Conservation (phyloP, 2,888 invertebrate species). For the Philonicus albiceps region DNA sequence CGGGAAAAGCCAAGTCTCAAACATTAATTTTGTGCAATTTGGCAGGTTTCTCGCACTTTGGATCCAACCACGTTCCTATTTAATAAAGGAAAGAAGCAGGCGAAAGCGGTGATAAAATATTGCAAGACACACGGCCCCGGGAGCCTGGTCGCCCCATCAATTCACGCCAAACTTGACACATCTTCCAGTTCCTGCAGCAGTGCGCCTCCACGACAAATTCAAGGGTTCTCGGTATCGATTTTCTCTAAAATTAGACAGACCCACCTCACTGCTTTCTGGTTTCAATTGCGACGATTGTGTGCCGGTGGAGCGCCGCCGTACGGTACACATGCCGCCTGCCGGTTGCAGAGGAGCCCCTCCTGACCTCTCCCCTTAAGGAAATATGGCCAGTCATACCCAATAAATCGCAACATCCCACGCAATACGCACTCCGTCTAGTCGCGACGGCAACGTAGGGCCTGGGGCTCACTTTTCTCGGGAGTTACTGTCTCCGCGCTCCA, state of each 20-base stretch:
- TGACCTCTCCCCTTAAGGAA: no score
- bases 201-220: not conserved
- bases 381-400: not conserved
- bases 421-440: conserved; percentile 21
- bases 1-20: not conserved
- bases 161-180: not conserved
- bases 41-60: not conserved
- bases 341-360: not conserved
- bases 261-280: conserved; percentile 22
- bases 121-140: not conserved
- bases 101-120: not conserved
- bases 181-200: not conserved
- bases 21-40: not conserved
- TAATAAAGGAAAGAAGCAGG: not conserved
- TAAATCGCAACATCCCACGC: conserved; percentile 36
- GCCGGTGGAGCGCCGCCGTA: not conserved
- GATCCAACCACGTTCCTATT: not conserved
- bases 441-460: not conserved
- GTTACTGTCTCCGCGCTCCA: not conserved
- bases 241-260: conserved; percentile 34
- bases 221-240: conserved; percentile 24
- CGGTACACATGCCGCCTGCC: not conserved
- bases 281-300: not conserved
- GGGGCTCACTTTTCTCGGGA: not conserved
- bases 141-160: not conserved